Percentiles rank a stretch among this genome's conserved stretches.
These are phyloP conservation scores for Orchesella cincta DNA, from an alignment of 1,140 invertebrate genomes.

Conservation along the genomic window DNA sequence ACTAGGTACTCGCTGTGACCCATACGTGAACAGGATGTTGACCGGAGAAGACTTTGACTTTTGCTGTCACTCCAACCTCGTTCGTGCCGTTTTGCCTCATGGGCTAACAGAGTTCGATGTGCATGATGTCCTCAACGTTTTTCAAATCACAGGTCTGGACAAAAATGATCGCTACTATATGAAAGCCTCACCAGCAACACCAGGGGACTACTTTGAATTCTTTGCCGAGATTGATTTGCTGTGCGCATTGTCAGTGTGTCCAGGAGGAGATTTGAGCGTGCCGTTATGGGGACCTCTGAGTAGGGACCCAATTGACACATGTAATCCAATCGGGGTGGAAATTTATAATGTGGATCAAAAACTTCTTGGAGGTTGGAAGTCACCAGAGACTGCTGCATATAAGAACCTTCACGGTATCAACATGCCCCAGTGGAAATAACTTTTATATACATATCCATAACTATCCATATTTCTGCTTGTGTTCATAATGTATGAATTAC, in stretches of 20 bases:
- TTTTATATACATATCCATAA: too few species aligned
- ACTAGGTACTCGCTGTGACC: constrained; percentile 59
- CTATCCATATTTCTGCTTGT: too few species aligned
- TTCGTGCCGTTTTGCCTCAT: constrained; percentile 56
- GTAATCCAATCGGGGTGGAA: constrained; percentile 58
- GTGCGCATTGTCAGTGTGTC: constrained; percentile 58
- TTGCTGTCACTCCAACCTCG: constrained; percentile 58
- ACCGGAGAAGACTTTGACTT: constrained; percentile 56
- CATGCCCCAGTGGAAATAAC: constrained; percentile 37
- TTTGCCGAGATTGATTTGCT: constrained; percentile 61
- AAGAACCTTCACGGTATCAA: constrained; percentile 40
- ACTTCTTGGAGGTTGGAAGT: constrained; percentile 35
- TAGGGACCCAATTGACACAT: constrained; percentile 55
- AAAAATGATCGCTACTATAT: constrained; percentile 59
- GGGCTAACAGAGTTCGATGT: constrained; percentile 58
- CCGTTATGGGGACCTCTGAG: constrained; percentile 44
- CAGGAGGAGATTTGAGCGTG: constrained; percentile 53
- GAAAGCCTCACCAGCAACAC: constrained; percentile 58
- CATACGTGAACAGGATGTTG: constrained; percentile 59
- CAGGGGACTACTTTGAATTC: constrained; percentile 61
- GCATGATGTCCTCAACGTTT: constrained; percentile 61
- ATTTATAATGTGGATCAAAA: constrained; percentile 53
- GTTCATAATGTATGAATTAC: too few species aligned
- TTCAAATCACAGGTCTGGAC: constrained; percentile 58
- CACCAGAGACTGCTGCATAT: constrained; percentile 29